Conservation (phyloP, 2,888 invertebrate species). For the Vanessa cardui region DNA sequence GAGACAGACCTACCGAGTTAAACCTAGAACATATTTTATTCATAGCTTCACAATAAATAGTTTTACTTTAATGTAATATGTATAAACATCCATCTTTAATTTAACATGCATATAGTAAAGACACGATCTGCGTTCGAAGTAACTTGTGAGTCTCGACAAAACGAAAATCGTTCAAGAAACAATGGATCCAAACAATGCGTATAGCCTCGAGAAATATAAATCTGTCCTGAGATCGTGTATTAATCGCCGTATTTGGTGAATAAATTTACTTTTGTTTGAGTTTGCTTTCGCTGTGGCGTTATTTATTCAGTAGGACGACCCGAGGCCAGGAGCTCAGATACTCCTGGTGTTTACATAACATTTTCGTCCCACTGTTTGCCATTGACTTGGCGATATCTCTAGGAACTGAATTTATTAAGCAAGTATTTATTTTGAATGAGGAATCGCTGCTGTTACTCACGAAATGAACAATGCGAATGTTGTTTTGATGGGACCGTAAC, state of each 20-base stretch:
- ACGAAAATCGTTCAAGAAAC: constrained; percentile 35
- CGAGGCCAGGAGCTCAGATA: constrained; percentile 63
- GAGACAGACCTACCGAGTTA: no score
- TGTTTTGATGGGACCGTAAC: constrained; percentile 1
- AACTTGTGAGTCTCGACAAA: constrained; percentile 28
- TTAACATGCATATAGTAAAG: not conserved
- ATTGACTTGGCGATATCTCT: constrained; percentile 65
- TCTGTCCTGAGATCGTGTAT: constrained; percentile 76
- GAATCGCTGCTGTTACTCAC: constrained; percentile 26
- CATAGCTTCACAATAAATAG: no score
- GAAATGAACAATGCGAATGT: constrained; percentile 33
- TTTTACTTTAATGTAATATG: not conserved
- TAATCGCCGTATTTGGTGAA: constrained; percentile 81
- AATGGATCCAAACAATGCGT: constrained; percentile 25
- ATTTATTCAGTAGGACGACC: constrained; percentile 79
- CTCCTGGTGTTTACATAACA: constrained; percentile 75
- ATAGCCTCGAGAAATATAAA: constrained; percentile 57
- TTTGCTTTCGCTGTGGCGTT: constrained; percentile 73
- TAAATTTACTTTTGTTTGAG: constrained; percentile 82
- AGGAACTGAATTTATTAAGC: constrained; percentile 68
- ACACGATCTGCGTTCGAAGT: constrained; percentile 1
- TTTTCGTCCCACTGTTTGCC: constrained; percentile 65
- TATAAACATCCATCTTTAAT: not conserved
- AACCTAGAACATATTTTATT: no score
- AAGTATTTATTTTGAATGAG: constrained; percentile 42